phyloP scores from a whole-genome alignment of 2,888 invertebrate genomes.

The Tenodera sinensis region DNA sequence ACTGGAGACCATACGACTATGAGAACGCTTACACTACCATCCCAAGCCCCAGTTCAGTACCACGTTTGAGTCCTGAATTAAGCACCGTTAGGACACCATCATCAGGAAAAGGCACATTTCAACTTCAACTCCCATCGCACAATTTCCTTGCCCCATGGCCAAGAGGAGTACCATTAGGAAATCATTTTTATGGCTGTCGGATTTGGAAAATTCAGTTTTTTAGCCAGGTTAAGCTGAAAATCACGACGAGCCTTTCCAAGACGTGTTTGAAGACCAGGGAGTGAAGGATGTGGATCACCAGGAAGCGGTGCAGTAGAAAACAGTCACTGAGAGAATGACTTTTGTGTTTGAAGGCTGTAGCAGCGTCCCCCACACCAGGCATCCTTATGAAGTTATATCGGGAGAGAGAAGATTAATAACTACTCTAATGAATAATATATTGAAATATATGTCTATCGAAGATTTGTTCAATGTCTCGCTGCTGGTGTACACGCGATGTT shows the following conservation, averaged over 20 bases:
- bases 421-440: no score
- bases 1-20: background rate
- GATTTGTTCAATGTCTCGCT: conserved; percentile 34
- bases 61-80: background rate
- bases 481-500: conserved; percentile 34
- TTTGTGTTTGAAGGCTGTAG: background rate
- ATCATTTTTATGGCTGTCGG: background rate
- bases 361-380: background rate
- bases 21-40: conserved; percentile 15
- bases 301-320: background rate
- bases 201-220: background rate
- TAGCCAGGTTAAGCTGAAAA: background rate
- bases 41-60: background rate
- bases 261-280: background rate
- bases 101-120: background rate
- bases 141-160: background rate
- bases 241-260: background rate
- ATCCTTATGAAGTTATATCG: background rate
- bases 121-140: background rate
- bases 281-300: background rate
- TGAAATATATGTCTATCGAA: conserved; percentile 29
- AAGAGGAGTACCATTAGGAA: background rate
- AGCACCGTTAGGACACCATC: background rate
- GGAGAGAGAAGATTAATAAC: background rate
- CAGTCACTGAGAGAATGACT: background rate